phyloP scores from a whole-genome alignment of 1,140 invertebrate genomes.

The Drosophila nikananu region DNA sequence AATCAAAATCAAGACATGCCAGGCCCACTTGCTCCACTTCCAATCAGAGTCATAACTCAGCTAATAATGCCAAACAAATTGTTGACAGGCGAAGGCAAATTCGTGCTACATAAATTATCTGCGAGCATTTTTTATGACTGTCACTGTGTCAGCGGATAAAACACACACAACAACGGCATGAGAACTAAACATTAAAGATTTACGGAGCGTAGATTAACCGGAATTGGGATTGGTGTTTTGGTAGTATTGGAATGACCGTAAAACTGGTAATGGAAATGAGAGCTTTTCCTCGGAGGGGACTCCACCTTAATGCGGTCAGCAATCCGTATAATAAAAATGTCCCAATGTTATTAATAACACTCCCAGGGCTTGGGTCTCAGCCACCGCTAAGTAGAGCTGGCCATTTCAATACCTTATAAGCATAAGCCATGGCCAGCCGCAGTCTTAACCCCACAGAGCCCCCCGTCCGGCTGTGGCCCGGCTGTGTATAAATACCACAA shows the following conservation, averaged over 20 bases:
- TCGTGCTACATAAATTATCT: conserved; percentile 62
- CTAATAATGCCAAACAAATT: conserved; percentile 53
- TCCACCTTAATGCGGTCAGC: conserved; percentile 60
- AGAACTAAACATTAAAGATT: conserved; percentile 70
- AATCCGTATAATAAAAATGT: conserved; percentile 71
- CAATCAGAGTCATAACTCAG: conserved; percentile 51
- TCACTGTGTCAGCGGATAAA: conserved; percentile 58
- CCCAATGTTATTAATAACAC: conserved; percentile 74
- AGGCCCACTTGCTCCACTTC: conserved; percentile 16
- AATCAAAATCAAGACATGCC: conserved; percentile 60
- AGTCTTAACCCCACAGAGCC: conserved; percentile 14
- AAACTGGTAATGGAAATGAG: conserved; percentile 32
- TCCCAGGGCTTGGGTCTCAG: conserved; percentile 19
- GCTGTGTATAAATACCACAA: conserved; percentile 73
- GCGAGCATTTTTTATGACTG: conserved; percentile 66
- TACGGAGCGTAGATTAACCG: conserved; percentile 38
- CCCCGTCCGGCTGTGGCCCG: conserved; percentile 11
- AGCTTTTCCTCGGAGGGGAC: conserved; percentile 6
- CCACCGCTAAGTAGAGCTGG: conserved; percentile 55
- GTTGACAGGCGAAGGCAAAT: conserved; percentile 53
- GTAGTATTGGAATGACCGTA: conserved; percentile 17
- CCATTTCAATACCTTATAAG: conserved; percentile 73
- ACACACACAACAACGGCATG: conserved; percentile 22
- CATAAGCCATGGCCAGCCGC: conserved; percentile 54
- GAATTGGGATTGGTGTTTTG: conserved; percentile 28